Evolutionary conservation across 2,888 invertebrate genomes (phyloP).

Genomic region (Vesta saturnalis): DNA sequence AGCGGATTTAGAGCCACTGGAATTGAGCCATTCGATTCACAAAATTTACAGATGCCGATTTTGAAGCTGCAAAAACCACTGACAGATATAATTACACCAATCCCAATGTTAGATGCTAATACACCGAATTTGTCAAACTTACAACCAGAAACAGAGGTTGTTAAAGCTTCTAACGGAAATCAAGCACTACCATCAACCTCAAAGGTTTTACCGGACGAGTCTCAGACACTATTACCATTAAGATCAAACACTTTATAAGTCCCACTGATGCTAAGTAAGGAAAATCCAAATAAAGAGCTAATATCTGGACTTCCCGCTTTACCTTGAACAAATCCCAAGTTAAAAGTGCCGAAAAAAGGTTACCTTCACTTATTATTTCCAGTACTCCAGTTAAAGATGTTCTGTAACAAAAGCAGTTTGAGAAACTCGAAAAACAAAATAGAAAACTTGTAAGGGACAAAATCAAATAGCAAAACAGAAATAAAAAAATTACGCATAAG

Average conservation of each 20-base stretch:
- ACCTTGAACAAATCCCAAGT: background rate
- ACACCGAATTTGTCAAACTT: background rate
- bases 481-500: background rate
- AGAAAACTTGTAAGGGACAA: no score
- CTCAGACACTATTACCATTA: background rate
- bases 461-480: background rate
- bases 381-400: background rate
- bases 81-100: background rate
- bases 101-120: background rate
- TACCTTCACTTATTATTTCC: background rate
- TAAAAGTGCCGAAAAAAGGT: background rate
- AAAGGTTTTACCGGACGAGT: background rate
- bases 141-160: background rate
- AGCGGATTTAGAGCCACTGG: constrained; percentile 4
- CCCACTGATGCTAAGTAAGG: background rate
- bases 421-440: no score
- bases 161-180: background rate
- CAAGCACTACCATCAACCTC: background rate
- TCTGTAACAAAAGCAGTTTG: background rate
- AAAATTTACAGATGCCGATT: no score
- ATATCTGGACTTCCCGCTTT: background rate
- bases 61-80: background rate
- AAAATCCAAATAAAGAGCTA: background rate
- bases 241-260: no score
- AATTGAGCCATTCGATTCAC: constrained; percentile 8